Percentiles rank a stretch among this genome's conserved stretches.
Conservation (phyloP, 1,140 invertebrate species). For the Tetragnatha versicolor region DNA sequence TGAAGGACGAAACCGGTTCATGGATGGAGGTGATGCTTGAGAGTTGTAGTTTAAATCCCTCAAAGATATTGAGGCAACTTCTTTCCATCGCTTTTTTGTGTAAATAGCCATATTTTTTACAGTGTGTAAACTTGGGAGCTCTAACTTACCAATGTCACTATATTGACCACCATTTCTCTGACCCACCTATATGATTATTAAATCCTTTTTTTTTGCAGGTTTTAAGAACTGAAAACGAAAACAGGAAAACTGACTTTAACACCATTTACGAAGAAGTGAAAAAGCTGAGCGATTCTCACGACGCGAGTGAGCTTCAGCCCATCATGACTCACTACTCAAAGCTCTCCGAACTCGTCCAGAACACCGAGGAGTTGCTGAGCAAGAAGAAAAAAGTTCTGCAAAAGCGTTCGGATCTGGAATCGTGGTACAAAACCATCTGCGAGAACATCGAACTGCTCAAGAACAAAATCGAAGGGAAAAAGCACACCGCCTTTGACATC, state of each 20-base stretch:
- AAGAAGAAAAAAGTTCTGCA: slow-evolving; percentile 80
- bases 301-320: slow-evolving; percentile 74
- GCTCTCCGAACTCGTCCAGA: slow-evolving; percentile 77
- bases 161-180: too few species aligned
- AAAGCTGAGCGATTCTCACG: slow-evolving; percentile 73
- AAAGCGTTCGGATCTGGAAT: slow-evolving; percentile 82
- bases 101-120: too few species aligned
- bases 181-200: too few species aligned
- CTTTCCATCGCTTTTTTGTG: too few species aligned
- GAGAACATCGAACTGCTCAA: slow-evolving; percentile 81
- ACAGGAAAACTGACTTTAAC: slow-evolving; percentile 61
- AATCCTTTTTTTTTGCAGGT: slow-evolving; percentile 59
- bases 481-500: slow-evolving; percentile 65
- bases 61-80: too few species aligned
- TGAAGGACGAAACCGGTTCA: too few species aligned
- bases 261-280: slow-evolving; percentile 77
- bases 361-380: slow-evolving; percentile 66
- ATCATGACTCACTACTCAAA: slow-evolving; percentile 77
- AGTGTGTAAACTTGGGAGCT: too few species aligned
- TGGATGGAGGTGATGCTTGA: too few species aligned
- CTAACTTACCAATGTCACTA: too few species aligned
- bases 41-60: too few species aligned
- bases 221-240: slow-evolving; percentile 60
- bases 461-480: slow-evolving; percentile 73
- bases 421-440: slow-evolving; percentile 81